A percentile compares a stretch with the other conserved stretches of the same genome.
Evolutionary conservation across 1,140 invertebrate species (phyloP).

Genomic region (Drosophila tristis): DNA sequence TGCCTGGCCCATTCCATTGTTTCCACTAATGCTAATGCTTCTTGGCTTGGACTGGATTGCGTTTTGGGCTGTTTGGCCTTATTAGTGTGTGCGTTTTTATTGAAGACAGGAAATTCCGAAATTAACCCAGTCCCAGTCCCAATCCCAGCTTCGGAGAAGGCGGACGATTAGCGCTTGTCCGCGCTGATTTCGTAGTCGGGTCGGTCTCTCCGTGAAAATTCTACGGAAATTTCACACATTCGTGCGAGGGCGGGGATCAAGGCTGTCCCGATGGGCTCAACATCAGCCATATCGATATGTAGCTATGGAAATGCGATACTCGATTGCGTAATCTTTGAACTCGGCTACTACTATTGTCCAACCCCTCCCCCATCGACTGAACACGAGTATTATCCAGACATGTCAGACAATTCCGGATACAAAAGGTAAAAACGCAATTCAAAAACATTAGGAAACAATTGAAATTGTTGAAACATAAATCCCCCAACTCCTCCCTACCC

Average conservation of each 20-base stretch:
- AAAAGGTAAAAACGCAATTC: conserved; percentile 73
- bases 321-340: conserved; percentile 77
- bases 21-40: conserved; percentile 74
- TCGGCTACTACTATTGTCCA: conserved; percentile 19
- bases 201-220: conserved; percentile 69
- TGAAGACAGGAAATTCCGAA: conserved; percentile 67
- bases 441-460: conserved; percentile 81
- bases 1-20: conserved; percentile 63
- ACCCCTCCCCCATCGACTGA: background rate
- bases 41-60: conserved; percentile 7
- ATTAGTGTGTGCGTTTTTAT: conserved; percentile 73
- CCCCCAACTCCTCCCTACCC: conserved; percentile 23
- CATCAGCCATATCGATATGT: conserved; percentile 17
- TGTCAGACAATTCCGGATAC: conserved; percentile 65
- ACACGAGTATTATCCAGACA: conserved; percentile 48
- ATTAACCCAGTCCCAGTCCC: conserved; percentile 70
- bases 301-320: conserved; percentile 61
- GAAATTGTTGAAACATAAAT: conserved; percentile 80
- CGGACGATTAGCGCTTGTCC: conserved; percentile 56
- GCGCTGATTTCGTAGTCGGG: conserved; percentile 16
- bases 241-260: conserved; percentile 53
- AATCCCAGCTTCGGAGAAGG: conserved; percentile 71
- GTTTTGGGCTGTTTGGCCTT: conserved; percentile 63
- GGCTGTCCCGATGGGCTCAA: conserved; percentile 8
- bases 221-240: conserved; percentile 77